Evolutionary conservation across 2,888 invertebrate species (phyloP).

Genomic region (Elysia crispata): DNA sequence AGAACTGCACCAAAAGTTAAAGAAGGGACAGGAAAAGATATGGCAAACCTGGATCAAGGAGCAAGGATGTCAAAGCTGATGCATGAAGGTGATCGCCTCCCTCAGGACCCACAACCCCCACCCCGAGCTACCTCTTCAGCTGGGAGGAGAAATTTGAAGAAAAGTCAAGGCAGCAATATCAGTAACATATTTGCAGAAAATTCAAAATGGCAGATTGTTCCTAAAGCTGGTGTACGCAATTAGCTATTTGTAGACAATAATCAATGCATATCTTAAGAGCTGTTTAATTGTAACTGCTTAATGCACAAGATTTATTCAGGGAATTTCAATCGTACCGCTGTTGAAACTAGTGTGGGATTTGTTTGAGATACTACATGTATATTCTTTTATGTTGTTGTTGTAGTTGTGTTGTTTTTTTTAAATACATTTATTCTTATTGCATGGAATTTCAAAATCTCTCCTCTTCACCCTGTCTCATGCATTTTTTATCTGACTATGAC

Average conservation of each 20-base stretch:
- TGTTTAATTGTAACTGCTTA: too few species aligned
- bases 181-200: conserved; percentile 61
- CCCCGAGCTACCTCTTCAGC: conserved; percentile 61
- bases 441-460: too few species aligned
- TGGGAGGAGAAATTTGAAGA: conserved; percentile 61
- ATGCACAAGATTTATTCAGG: too few species aligned
- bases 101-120: conserved; percentile 58
- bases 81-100: conserved; percentile 63
- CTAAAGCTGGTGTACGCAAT: conserved; percentile 53
- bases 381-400: too few species aligned
- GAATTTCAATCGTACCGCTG: too few species aligned
- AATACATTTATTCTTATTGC: too few species aligned
- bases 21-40: conserved; percentile 58
- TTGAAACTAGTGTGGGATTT: too few species aligned
- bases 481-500: too few species aligned
- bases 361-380: too few species aligned
- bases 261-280: not conserved
- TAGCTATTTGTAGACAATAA: not conserved
- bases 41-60: conserved; percentile 66
- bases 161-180: conserved; percentile 61
- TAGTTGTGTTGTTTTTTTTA: not conserved
- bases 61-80: conserved; percentile 68
- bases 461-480: too few species aligned
- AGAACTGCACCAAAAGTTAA: conserved; percentile 64
- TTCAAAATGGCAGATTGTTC: conserved; percentile 61